A percentile compares a stretch with the other conserved stretches of the same genome.
phyloP scores from a whole-genome alignment of 2,888 invertebrate genomes.

The Caradrina clavipalpis region DNA sequence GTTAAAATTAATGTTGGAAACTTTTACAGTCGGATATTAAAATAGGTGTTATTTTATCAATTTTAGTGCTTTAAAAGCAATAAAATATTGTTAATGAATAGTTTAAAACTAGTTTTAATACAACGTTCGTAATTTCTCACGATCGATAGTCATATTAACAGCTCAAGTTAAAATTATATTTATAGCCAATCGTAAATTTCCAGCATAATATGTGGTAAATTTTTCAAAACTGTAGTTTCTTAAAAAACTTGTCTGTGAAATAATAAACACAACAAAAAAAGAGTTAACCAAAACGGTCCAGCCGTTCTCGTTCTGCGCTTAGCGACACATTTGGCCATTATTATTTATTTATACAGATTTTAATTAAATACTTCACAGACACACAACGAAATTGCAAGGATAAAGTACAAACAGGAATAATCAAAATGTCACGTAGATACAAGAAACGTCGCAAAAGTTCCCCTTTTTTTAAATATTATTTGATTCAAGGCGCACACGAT shows the following conservation, averaged over 20 bases:
- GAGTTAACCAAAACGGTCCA: no score
- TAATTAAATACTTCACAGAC: background rate
- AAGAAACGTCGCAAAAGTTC: background rate
- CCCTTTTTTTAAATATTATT: background rate
- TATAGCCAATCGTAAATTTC: no score
- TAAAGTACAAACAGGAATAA: background rate
- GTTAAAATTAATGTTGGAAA: conserved; percentile 8
- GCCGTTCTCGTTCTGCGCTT: no score
- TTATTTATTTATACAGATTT: no score
- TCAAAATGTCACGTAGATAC: background rate
- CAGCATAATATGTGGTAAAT: no score
- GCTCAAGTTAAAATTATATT: background rate
- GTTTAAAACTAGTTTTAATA: conserved; percentile 18
- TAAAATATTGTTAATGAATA: conserved; percentile 8
- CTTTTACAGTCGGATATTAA: conserved; percentile 13
- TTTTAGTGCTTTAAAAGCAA: conserved; percentile 11
- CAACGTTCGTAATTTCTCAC: conserved; percentile 7
- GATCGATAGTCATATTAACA: background rate
- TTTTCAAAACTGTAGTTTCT: no score
- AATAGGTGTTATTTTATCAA: background rate
- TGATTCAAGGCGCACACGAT: conserved; percentile 11
- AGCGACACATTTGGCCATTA: no score
- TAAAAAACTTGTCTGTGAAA: no score
- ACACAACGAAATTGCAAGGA: no score
- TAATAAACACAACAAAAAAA: no score